Percentiles rank a stretch among this genome's conserved stretches.
These are phyloP conservation scores for Acrobasis suavella DNA, from an alignment of 2,888 invertebrate species.

Conservation along the genomic window DNA sequence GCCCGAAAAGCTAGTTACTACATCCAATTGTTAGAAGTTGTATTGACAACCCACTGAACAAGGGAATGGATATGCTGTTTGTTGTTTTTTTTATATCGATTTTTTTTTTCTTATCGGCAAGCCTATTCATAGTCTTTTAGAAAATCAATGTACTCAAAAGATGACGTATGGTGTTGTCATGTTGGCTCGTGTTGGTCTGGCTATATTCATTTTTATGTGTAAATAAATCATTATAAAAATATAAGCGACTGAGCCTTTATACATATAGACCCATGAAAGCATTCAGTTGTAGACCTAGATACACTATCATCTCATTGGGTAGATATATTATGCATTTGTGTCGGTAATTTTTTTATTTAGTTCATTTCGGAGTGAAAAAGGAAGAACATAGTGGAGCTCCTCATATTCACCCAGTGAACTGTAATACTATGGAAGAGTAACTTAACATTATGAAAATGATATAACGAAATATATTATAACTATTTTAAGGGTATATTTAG, in stretches of 20 bases:
- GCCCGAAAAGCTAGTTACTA: too few relatives aligned
- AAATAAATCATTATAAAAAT: not conserved
- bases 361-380: conserved; percentile 2
- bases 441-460: too few relatives aligned
- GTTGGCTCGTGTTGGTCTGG: conserved; percentile 4
- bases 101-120: too few relatives aligned
- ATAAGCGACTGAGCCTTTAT: conserved; percentile 9
- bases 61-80: too few relatives aligned
- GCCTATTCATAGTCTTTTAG: not conserved
- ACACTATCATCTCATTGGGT: conserved; percentile 5
- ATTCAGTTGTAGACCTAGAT: conserved; percentile 6
- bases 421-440: too few relatives aligned
- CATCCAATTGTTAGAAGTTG: too few relatives aligned
- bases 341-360: conserved; percentile 3
- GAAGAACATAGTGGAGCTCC: not conserved
- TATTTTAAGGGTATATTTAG: too few relatives aligned
- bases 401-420: not conserved
- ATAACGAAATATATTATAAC: too few relatives aligned
- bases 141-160: not conserved
- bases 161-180: not conserved
- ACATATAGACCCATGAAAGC: conserved; percentile 2
- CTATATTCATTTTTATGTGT: not conserved
- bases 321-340: not conserved
- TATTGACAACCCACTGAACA: too few relatives aligned
- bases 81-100: too few relatives aligned